Percentiles rank a stretch among this genome's conserved stretches.
Conservation (phyloP, 2,113 vertebrate species). For the Tamias sibiricus region DNA sequence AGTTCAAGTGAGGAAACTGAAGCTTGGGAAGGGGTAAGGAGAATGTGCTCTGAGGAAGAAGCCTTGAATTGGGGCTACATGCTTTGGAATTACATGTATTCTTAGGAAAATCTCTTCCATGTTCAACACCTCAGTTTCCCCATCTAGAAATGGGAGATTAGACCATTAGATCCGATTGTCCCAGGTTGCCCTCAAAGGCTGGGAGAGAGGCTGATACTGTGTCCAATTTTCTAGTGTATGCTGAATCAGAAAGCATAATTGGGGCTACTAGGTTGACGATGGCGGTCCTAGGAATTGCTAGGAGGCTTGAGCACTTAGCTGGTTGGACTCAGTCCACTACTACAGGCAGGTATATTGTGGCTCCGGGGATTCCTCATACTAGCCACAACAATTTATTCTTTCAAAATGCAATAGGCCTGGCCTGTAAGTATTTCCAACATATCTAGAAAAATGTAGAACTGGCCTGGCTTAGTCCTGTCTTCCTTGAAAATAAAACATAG, state of each 20-base stretch:
- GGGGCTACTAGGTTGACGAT: not conserved
- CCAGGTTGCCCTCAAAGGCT: not conserved
- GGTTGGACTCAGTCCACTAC: not conserved
- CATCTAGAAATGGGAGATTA: no score
- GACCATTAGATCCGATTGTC: not conserved
- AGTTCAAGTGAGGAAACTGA: conserved; percentile 10
- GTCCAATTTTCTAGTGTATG: conserved; percentile 27
- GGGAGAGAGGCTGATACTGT: not conserved
- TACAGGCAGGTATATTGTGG: not conserved
- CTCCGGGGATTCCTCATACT: not conserved
- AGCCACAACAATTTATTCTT: conserved; percentile 26
- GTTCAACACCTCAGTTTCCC: not conserved
- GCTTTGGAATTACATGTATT: not conserved
- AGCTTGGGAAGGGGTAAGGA: not conserved
- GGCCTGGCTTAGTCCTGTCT: not conserved
- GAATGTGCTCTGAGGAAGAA: not conserved
- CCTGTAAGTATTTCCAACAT: conserved; percentile 22
- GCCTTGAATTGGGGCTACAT: not conserved
- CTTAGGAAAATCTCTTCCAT: conserved; percentile 12
- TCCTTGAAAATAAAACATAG: not conserved
- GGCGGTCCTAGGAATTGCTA: not conserved
- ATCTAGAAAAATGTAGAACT: not conserved
- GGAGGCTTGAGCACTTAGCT: not conserved
- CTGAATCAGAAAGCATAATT: not conserved
- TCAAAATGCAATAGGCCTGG: not conserved